A percentile compares a stretch with the other conserved stretches of the same genome.
phyloP scores from a whole-genome alignment of 2,113 vertebrate genomes.

The Rhizomys pruinosus region DNA sequence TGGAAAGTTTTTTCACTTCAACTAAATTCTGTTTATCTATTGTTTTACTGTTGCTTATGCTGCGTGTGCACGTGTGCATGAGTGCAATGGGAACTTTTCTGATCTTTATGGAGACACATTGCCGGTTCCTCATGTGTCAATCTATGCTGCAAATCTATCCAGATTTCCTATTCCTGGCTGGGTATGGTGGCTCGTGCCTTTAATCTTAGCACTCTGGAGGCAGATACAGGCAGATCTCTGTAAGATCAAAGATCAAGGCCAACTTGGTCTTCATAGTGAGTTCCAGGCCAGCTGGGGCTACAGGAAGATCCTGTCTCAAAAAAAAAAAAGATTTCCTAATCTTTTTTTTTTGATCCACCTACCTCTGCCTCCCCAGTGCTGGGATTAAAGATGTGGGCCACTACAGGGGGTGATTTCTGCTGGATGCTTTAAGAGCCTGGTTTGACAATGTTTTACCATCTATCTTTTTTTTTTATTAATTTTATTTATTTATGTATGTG shows the following conservation, averaged over 20 bases:
- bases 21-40: not conserved
- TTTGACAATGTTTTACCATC: not conserved
- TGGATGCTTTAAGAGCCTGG: not conserved
- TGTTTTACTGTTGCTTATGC: not conserved
- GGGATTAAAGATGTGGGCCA: too few relatives aligned
- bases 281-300: too few relatives aligned
- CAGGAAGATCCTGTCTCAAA: too few relatives aligned
- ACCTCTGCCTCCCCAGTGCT: too few relatives aligned
- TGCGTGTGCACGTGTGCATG: not conserved
- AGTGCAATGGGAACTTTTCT: not conserved
- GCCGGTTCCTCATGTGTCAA: not conserved
- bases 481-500: too few relatives aligned
- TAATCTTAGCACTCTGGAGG: too few relatives aligned
- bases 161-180: conserved; percentile 6
- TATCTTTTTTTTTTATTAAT: too few relatives aligned
- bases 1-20: not conserved
- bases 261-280: too few relatives aligned
- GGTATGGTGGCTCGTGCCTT: too few relatives aligned
- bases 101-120: not conserved
- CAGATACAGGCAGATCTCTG: too few relatives aligned
- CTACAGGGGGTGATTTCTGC: not conserved
- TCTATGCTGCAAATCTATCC: not conserved
- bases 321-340: too few relatives aligned
- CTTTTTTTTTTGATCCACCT: not conserved
- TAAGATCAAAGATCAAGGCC: too few relatives aligned